A percentile compares a stretch with the other conserved stretches of the same genome.
Evolutionary conservation across 1,140 invertebrate species (phyloP).

Genomic region (Ceratina japonica): DNA sequence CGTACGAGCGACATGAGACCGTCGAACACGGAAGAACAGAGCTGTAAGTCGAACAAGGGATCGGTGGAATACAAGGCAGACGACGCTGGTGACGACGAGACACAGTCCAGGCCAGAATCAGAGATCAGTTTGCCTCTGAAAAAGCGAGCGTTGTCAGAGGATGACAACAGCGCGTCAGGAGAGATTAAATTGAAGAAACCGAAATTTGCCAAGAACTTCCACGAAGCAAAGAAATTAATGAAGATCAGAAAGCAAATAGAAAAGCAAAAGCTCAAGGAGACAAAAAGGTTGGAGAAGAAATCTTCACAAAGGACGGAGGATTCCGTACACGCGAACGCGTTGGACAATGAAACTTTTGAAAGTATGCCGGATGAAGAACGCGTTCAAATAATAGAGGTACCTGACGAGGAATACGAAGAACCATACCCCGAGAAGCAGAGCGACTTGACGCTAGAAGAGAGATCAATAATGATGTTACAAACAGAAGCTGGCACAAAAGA

Average conservation of each 20-base stretch:
- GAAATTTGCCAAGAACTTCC: constrained; percentile 82
- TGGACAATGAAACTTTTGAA: constrained; percentile 43
- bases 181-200: constrained; percentile 78
- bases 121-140: constrained; percentile 70
- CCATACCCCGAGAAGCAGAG: constrained; percentile 68
- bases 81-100: constrained; percentile 28
- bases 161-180: constrained; percentile 35
- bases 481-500: constrained; percentile 53
- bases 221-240: constrained; percentile 82
- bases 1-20: constrained; percentile 59
- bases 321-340: constrained; percentile 5
- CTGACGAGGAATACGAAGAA: constrained; percentile 75
- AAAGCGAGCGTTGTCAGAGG: constrained; percentile 67
- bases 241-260: constrained; percentile 83
- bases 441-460: constrained; percentile 70
- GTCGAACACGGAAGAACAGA: constrained; percentile 17
- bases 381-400: constrained; percentile 77
- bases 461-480: constrained; percentile 69
- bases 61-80: constrained; percentile 23
- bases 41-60: constrained; percentile 28
- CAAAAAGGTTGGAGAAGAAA: constrained; percentile 69
- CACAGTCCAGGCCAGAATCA: constrained; percentile 26
- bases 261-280: constrained; percentile 80
- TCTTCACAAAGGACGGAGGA: constrained; percentile 26
- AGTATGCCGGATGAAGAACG: constrained; percentile 74